Evolutionary conservation across 2,113 vertebrate genomes (phyloP).

Genomic region (Cryptotis parvus): DNA sequence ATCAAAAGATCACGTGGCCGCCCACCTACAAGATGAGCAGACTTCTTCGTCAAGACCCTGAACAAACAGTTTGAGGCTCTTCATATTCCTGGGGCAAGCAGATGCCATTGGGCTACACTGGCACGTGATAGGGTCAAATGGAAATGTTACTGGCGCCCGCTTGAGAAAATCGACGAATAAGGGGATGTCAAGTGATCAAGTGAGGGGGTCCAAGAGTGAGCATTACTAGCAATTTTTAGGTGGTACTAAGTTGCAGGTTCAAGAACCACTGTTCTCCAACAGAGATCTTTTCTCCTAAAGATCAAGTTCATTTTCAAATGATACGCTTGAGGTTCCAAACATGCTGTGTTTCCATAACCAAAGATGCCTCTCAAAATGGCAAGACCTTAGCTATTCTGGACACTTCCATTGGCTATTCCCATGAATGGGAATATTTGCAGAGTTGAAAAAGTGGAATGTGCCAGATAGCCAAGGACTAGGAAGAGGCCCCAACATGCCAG

Average conservation of each 20-base stretch:
- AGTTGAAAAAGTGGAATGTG: neutral
- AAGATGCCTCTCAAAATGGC: neutral
- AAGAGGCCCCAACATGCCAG: neutral
- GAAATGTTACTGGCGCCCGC: too few species aligned
- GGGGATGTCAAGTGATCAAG: too few species aligned
- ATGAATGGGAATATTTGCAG: neutral
- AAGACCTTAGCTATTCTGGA: neutral
- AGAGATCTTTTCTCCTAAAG: neutral
- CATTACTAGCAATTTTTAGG: constrained; percentile 22
- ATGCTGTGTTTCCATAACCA: neutral
- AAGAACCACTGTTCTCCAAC: neutral
- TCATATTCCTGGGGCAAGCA: too few species aligned
- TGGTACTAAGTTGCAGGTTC: neutral
- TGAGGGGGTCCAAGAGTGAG: neutral
- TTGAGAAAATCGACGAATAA: too few species aligned
- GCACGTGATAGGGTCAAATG: too few species aligned
- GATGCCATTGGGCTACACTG: too few species aligned
- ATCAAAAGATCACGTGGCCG: too few species aligned
- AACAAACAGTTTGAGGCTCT: too few species aligned
- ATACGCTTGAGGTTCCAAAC: neutral
- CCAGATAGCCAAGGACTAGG: neutral
- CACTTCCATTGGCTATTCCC: neutral
- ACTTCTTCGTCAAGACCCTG: too few species aligned
- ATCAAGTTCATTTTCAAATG: neutral
- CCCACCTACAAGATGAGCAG: too few species aligned